These are phyloP conservation scores for Hirundichthys speculiger DNA, from an alignment of 2,113 vertebrate species.

Conservation along the genomic window DNA sequence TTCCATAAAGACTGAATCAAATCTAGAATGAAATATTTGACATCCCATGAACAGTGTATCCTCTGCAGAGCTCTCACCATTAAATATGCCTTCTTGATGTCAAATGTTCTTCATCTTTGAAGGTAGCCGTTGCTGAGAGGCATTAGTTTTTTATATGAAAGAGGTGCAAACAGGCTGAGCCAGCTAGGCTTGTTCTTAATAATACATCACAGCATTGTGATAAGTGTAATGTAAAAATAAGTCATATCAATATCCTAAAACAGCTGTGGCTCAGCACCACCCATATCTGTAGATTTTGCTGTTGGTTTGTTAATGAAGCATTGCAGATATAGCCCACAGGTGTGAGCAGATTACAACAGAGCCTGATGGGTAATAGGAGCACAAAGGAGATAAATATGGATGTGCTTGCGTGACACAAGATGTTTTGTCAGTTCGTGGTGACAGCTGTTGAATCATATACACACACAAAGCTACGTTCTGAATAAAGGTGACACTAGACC, in stretches of 20 bases:
- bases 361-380: constrained; percentile 22
- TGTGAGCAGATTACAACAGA: constrained; percentile 29
- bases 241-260: neutral
- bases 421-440: constrained; percentile 47
- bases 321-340: constrained; percentile 16
- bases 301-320: neutral
- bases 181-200: neutral
- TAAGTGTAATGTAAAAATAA: neutral
- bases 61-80: neutral
- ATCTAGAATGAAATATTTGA: neutral
- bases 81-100: constrained; percentile 9
- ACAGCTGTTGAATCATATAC: constrained; percentile 59
- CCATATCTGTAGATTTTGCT: neutral
- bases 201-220: neutral
- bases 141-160: neutral
- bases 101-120: neutral
- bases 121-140: neutral
- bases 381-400: constrained; percentile 16
- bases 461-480: constrained; percentile 42
- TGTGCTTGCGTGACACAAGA: constrained; percentile 37
- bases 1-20: neutral
- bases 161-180: neutral
- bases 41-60: neutral
- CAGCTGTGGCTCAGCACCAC: neutral
- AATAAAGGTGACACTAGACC: constrained; percentile 69